These are phyloP conservation scores for Ispidina lecontei DNA, from an alignment of 2,797 vertebrate species.

Conservation along the genomic window DNA sequence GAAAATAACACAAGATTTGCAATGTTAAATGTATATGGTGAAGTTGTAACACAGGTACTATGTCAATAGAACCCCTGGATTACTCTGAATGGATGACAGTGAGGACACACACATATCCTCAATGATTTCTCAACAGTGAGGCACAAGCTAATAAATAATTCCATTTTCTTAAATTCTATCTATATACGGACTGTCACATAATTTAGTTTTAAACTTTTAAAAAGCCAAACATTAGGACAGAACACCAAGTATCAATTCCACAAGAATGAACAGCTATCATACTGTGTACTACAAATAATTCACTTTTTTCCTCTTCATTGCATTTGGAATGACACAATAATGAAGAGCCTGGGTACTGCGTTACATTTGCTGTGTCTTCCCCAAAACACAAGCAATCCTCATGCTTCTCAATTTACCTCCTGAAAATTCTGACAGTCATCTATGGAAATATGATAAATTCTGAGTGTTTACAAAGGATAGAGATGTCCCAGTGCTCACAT, in stretches of 20 bases:
- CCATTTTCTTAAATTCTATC: background rate
- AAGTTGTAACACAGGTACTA: rapidly evolving
- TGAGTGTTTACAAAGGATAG: background rate
- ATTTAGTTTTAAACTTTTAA: no score
- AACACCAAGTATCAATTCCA: background rate
- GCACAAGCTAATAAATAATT: background rate
- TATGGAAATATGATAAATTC: background rate
- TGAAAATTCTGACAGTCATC: background rate
- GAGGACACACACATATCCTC: background rate
- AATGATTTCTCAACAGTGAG: background rate
- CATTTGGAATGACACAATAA: background rate
- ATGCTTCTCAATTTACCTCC: background rate
- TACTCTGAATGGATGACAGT: background rate
- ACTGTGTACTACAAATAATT: rapidly evolving
- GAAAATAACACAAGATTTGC: background rate
- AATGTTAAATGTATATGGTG: background rate
- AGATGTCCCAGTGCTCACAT: background rate
- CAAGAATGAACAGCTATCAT: background rate
- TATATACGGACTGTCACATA: rapidly evolving
- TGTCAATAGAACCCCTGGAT: rapidly evolving
- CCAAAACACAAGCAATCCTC: background rate
- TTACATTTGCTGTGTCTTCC: background rate
- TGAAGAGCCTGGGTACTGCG: background rate
- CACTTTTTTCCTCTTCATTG: background rate
- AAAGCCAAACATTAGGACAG: rapidly evolving